Percentiles rank a stretch among this genome's conserved stretches.
Conservation (phyloP, 2,797 vertebrate species). For the Odontamblyopus rebecca region DNA sequence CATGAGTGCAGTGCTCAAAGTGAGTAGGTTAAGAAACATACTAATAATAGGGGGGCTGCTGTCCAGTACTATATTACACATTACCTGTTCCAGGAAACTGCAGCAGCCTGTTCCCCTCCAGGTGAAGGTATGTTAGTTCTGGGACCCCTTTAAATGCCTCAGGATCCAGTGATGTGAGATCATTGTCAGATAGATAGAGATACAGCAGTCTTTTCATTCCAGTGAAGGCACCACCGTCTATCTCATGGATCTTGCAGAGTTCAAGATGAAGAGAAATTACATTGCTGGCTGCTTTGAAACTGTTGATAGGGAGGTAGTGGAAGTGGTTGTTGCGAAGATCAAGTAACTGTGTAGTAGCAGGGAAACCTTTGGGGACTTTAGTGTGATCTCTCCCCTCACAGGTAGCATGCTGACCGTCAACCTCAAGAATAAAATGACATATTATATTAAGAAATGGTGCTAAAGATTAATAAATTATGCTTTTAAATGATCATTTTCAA, state of each 20-base stretch:
- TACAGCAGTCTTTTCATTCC: slow-evolving; percentile 85
- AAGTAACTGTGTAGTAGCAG: slow-evolving; percentile 78
- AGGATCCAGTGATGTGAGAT: slow-evolving; percentile 72
- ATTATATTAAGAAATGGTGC: neutral
- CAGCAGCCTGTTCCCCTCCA: slow-evolving; percentile 83
- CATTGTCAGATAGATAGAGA: slow-evolving; percentile 87
- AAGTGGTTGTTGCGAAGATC: slow-evolving; percentile 84
- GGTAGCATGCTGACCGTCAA: slow-evolving; percentile 75
- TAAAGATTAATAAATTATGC: neutral
- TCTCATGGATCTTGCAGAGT: slow-evolving; percentile 73
- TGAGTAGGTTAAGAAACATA: too few relatives aligned
- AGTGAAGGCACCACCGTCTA: slow-evolving; percentile 77
- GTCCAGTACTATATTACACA: neutral
- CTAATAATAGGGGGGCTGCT: too few relatives aligned
- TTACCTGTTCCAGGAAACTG: slow-evolving; percentile 73
- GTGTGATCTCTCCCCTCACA: slow-evolving; percentile 78
- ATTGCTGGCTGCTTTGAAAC: slow-evolving; percentile 76
- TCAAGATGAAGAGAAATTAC: slow-evolving; percentile 89
- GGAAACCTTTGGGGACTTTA: slow-evolving; percentile 84
- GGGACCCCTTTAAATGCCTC: slow-evolving; percentile 76
- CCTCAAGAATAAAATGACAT: slow-evolving; percentile 30
- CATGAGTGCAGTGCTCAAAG: too few relatives aligned
- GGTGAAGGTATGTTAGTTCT: slow-evolving; percentile 83
- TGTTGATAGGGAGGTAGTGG: slow-evolving; percentile 67
- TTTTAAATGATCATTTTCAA: neutral